A percentile compares a stretch with the other conserved stretches of the same genome.
Evolutionary conservation across 2,888 invertebrate genomes (phyloP).

Genomic region (Maniola hyperantus): DNA sequence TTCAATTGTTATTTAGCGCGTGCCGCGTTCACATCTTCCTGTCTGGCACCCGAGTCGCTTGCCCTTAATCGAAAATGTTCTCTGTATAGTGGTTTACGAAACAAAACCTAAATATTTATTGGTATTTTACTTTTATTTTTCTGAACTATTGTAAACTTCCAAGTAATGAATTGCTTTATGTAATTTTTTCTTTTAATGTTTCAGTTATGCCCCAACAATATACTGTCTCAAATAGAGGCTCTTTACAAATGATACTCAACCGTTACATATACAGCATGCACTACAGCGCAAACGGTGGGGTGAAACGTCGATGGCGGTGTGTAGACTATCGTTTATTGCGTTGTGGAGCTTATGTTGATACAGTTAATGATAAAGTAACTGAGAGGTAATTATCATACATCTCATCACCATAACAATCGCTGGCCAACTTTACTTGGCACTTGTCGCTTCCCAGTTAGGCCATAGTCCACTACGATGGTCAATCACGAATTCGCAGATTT

Average conservation of each 20-base stretch:
- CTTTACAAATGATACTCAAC: slow-evolving; percentile 61
- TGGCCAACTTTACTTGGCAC: too few relatives aligned
- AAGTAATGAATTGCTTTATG: not conserved
- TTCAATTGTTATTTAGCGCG: too few relatives aligned
- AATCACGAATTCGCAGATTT: too few relatives aligned
- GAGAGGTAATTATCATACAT: slow-evolving; percentile 50
- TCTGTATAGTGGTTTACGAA: too few relatives aligned
- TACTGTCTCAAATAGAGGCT: slow-evolving; percentile 58
- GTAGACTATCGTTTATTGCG: slow-evolving; percentile 56
- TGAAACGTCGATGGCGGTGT: slow-evolving; percentile 64
- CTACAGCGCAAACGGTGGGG: slow-evolving; percentile 50
- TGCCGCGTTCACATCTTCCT: too few relatives aligned
- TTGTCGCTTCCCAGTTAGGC: too few relatives aligned
- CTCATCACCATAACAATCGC: too few relatives aligned
- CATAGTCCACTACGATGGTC: too few relatives aligned
- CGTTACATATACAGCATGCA: slow-evolving; percentile 61
- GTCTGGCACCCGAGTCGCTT: too few relatives aligned
- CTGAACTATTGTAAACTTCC: not conserved
- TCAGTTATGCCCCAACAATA: slow-evolving; percentile 49
- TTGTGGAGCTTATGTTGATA: slow-evolving; percentile 62
- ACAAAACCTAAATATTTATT: too few relatives aligned
- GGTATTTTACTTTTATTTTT: too few relatives aligned
- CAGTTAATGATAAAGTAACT: slow-evolving; percentile 49
- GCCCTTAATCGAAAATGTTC: too few relatives aligned
- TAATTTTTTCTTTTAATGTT: slow-evolving; percentile 1